These are phyloP conservation scores for Megalops cyprinoides DNA, from an alignment of 2,797 vertebrate species.

Conservation along the genomic window DNA sequence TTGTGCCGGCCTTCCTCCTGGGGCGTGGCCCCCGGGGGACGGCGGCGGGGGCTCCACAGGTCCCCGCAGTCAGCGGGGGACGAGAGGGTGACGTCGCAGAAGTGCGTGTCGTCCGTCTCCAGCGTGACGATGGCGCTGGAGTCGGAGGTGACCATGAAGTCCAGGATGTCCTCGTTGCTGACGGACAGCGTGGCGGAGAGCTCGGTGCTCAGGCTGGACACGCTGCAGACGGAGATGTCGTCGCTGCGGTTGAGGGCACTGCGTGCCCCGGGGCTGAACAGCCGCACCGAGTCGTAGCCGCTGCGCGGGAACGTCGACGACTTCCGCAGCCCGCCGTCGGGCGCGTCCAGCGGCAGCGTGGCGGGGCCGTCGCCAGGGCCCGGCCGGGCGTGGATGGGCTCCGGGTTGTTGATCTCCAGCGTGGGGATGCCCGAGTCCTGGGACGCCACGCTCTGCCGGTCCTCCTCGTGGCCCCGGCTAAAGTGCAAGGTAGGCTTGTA, in stretches of 20 bases:
- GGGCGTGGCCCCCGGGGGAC: constrained; percentile 26
- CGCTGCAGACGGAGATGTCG: constrained; percentile 84
- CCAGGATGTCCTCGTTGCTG: constrained; percentile 88
- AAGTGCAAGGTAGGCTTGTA: constrained; percentile 54
- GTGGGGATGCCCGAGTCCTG: constrained; percentile 92
- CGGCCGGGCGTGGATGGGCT: constrained; percentile 67
- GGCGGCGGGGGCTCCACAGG: constrained; percentile 46
- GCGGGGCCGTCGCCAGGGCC: constrained; percentile 62
- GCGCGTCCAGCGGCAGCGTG: constrained; percentile 66
- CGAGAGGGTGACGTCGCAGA: constrained; percentile 77
- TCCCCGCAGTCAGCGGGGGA: constrained; percentile 54
- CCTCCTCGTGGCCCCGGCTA: constrained; percentile 62
- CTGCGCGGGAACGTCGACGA: constrained; percentile 87
- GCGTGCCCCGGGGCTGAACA: constrained; percentile 70
- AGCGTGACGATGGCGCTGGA: constrained; percentile 92
- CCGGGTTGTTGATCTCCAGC: constrained; percentile 86
- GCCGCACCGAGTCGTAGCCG: constrained; percentile 76
- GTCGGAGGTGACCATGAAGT: constrained; percentile 86
- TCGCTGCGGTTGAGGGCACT: constrained; percentile 79
- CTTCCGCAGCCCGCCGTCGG: constrained; percentile 68
- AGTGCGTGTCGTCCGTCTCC: constrained; percentile 79
- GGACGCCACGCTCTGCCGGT: constrained; percentile 80
- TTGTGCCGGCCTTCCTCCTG: constrained; percentile 67
- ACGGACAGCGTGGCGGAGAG: constrained; percentile 82
- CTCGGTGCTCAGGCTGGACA: constrained; percentile 91